Conservation (phyloP, 92 coral and sea anemone genomes). For the Epizoanthus rinbou region DNA sequence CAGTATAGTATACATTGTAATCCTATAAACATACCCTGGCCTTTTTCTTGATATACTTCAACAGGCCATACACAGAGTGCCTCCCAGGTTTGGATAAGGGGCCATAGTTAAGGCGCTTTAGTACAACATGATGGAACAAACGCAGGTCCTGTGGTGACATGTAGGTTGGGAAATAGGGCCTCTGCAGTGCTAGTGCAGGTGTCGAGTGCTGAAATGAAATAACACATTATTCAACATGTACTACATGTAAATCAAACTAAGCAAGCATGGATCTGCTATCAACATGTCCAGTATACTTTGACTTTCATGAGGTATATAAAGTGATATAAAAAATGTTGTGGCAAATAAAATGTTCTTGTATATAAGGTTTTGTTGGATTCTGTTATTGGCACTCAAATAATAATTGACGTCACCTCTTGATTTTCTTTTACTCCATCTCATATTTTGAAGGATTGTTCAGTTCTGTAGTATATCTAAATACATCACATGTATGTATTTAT, state of each 20-base stretch:
- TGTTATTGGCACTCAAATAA: too few species aligned
- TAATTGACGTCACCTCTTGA: too few species aligned
- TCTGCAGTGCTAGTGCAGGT: conserved; percentile 89
- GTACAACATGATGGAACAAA: conserved; percentile 75
- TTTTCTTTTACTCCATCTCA: too few species aligned
- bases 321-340: too few species aligned
- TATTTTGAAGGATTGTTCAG: too few species aligned
- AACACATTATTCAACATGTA: not conserved
- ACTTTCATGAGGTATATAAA: too few species aligned
- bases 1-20: too few species aligned
- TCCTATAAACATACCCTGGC: conserved; percentile 69
- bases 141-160: conserved; percentile 84
- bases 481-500: too few species aligned
- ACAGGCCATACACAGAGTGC: conserved; percentile 86
- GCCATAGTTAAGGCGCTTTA: conserved; percentile 76
- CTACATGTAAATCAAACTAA: not conserved
- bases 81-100: conserved; percentile 85
- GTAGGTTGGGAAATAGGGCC: conserved; percentile 97
- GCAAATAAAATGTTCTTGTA: too few species aligned
- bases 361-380: too few species aligned
- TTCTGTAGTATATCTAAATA: too few species aligned
- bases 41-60: conserved; percentile 93
- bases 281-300: too few species aligned
- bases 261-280: not conserved
- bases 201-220: conserved; percentile 79